Evolutionary conservation across 2,888 invertebrate genomes (phyloP).

Genomic region (Drosophila fulvimacula): DNA sequence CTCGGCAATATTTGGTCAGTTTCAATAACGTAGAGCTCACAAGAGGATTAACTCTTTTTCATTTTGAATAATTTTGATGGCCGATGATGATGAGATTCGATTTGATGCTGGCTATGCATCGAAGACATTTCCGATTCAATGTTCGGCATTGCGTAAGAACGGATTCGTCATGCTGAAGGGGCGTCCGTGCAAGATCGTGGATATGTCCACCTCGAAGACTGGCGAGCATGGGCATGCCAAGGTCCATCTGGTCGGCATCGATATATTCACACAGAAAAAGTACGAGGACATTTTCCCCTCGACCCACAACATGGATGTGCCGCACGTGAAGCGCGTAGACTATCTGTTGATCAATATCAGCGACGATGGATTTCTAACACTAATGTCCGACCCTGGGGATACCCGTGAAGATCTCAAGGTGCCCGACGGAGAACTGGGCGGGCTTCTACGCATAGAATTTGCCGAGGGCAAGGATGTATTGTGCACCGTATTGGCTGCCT

Average conservation of each 20-base stretch:
- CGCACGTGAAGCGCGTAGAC: constrained; percentile 98
- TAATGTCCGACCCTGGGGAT: constrained; percentile 98
- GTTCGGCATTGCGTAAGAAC: constrained; percentile 99
- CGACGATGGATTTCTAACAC: constrained; percentile 95
- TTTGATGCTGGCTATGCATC: constrained; percentile 98
- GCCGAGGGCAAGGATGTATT: constrained; percentile 95
- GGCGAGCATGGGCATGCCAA: constrained; percentile 99
- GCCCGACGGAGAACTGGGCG: constrained; percentile 96
- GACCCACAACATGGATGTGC: constrained; percentile 99
- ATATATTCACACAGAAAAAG: constrained; percentile 93
- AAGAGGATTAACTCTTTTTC: neutral
- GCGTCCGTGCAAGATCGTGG: constrained; percentile 99
- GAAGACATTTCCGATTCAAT: constrained; percentile 98
- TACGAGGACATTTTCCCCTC: constrained; percentile 99
- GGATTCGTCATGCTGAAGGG: constrained; percentile 99
- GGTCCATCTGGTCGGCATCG: constrained; percentile 97
- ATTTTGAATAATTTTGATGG: constrained; percentile 31
- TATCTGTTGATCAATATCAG: constrained; percentile 96
- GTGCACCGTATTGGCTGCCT: constrained; percentile 97
- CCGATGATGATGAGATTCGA: constrained; percentile 85
- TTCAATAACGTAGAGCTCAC: constrained; percentile 15
- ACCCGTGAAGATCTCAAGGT: constrained; percentile 98
- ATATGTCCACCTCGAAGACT: constrained; percentile 99
- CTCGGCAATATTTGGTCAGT: constrained; percentile 8
- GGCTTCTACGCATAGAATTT: constrained; percentile 93